Evolutionary conservation across 2,113 vertebrate species (phyloP), one percentile per base, ranked within the genome.

Genomic region (Eretmochelys imbricata): DNA sequence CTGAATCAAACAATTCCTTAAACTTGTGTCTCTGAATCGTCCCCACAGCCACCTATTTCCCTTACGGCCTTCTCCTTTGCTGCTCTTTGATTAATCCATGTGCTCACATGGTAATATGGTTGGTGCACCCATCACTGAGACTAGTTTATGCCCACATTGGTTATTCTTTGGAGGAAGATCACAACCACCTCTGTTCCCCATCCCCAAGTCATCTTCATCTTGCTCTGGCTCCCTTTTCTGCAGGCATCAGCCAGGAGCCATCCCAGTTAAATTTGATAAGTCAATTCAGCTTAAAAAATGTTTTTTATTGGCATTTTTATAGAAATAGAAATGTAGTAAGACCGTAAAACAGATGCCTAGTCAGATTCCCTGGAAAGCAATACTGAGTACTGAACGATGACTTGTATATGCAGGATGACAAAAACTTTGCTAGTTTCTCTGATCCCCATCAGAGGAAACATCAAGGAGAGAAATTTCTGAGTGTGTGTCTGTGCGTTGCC

Each of bases 321-420:
- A 51, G 10, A 93, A 92, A 65, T 3, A 94, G 24, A 49, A 94
- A 93, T 25, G 25, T 5, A 65, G 1, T 50, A 31, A 10, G 38
- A 27, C 2, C 57, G 8, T 85, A 57, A 85, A 93, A 89, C 42
- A 65, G 38, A 57, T 20, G 48, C 20, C 2, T 38, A 6, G 4
- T 19, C 16, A 93, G 53, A 51, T n/a, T 38, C n/a, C 20, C 69
- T 27, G 55, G 84, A 62, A 94, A 83, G 42, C 72, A 79, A 19
- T 53, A 22, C 22, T 50, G 31, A 82, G 80, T 81, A 48, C 11
- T 84, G 24, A 93, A 95, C 84, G 89, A n/a, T 2, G 17, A 29
- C 1, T 8, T 5, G 51, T 0, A 5, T 59, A 53, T 5, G 10
- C 9, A 38, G 20, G n/a, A 75, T 42, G 8, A 42, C 10, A 75